Evolutionary conservation across 2,113 vertebrate species (phyloP).

Genomic region (Percopsis transmontana): DNA sequence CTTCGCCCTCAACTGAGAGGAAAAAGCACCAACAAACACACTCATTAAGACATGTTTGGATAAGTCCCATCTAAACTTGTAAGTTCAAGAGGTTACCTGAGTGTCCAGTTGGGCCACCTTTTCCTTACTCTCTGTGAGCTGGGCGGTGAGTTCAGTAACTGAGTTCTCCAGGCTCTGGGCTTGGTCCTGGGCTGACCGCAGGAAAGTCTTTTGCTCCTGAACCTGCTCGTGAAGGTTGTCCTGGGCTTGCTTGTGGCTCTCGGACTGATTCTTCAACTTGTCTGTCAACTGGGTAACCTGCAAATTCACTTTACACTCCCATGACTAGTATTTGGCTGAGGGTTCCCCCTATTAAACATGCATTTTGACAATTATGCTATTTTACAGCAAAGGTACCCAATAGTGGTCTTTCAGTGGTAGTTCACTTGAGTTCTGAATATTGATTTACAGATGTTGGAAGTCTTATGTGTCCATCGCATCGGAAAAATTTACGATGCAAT

Average conservation of each 20-base stretch:
- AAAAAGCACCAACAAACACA: conserved; percentile 26
- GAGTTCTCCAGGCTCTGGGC: conserved; percentile 87
- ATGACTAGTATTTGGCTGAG: neutral
- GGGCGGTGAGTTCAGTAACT: conserved; percentile 83
- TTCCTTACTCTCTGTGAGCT: conserved; percentile 91
- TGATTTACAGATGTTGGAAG: too few relatives aligned
- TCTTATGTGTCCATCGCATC: too few relatives aligned
- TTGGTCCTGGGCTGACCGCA: conserved; percentile 88
- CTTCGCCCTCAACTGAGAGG: conserved; percentile 91
- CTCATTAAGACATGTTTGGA: neutral
- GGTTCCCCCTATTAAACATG: neutral
- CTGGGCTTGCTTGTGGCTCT: conserved; percentile 97
- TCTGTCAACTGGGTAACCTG: conserved; percentile 92
- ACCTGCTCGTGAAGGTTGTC: conserved; percentile 96
- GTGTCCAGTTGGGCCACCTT: conserved; percentile 91
- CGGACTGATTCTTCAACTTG: conserved; percentile 96
- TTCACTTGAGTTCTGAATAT: too few relatives aligned
- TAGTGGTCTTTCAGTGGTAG: neutral
- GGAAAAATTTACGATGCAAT: too few relatives aligned
- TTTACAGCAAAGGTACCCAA: neutral
- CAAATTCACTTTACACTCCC: neutral
- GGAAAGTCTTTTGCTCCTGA: conserved; percentile 93
- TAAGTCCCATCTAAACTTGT: neutral
- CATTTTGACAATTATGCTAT: neutral
- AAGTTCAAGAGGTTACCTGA: conserved; percentile 78